These are phyloP conservation scores for Hypsopygia costalis DNA, from an alignment of 2,888 invertebrate species.

Conservation along the genomic window DNA sequence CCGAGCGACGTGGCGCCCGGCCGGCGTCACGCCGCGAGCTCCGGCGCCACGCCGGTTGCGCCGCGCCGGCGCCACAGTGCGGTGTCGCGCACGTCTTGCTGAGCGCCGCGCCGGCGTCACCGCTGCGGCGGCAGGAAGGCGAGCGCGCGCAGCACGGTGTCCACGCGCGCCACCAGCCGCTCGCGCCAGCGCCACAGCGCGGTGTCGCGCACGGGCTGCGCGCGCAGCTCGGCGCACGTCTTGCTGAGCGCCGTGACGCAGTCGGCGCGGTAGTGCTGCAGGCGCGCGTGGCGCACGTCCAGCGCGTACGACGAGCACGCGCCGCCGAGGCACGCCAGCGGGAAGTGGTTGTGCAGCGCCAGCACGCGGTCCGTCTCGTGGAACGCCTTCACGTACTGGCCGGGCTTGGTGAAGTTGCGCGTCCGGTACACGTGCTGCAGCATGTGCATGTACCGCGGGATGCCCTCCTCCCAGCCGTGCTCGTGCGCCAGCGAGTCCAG, in stretches of 20 bases:
- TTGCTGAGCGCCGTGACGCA: conserved; percentile 94
- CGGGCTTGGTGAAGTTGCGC: conserved; percentile 94
- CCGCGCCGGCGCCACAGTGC: conserved; percentile 5
- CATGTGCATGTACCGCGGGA: conserved; percentile 95
- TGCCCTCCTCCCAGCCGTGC: conserved; percentile 88
- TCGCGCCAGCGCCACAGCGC: conserved; percentile 94
- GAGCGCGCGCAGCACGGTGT: conserved; percentile 84
- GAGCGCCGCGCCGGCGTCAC: conserved; percentile 22
- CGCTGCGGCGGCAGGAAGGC: conserved; percentile 82
- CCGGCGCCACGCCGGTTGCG: conserved; percentile 35
- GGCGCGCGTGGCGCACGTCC: conserved; percentile 89
- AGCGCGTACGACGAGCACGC: conserved; percentile 92
- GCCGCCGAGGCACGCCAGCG: conserved; percentile 91
- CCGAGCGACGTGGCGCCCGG: no score
- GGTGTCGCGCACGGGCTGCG: conserved; percentile 90
- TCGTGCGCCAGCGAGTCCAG: conserved; percentile 91
- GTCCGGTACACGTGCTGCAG: conserved; percentile 94
- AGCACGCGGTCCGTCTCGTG: conserved; percentile 94
- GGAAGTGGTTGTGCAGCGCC: conserved; percentile 95
- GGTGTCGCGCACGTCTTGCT: neutral
- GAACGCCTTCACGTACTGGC: conserved; percentile 96
- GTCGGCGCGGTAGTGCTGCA: conserved; percentile 96
- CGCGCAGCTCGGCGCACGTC: conserved; percentile 89
- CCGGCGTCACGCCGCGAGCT: conserved; percentile 92
- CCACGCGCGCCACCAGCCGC: conserved; percentile 85